Evolutionary conservation across 2,888 invertebrate genomes (phyloP).

Genomic region (Crioceris asparagi): DNA sequence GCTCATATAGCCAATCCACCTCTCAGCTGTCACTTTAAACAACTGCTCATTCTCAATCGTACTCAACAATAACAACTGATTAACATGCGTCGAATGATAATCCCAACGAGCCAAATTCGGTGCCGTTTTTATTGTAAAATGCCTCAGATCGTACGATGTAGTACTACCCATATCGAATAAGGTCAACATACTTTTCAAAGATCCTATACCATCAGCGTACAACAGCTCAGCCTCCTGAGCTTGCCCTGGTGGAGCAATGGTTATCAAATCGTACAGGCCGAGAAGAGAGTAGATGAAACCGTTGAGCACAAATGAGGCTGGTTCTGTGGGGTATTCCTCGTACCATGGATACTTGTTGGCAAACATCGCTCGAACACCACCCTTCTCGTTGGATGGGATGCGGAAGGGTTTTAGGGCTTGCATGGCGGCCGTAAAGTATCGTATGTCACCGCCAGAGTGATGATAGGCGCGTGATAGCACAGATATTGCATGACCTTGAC

Average conservation of each 20-base stretch:
- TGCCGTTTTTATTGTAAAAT: conserved; percentile 78
- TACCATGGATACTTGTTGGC: conserved; percentile 87
- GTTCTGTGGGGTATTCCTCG: conserved; percentile 96
- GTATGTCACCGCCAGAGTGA: conserved; percentile 61
- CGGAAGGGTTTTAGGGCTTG: conserved; percentile 71
- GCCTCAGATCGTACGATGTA: conserved; percentile 91
- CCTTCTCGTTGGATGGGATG: conserved; percentile 53
- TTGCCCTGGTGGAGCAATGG: conserved; percentile 58
- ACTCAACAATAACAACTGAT: conserved; percentile 80
- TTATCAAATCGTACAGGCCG: conserved; percentile 90
- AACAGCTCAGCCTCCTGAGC: conserved; percentile 63
- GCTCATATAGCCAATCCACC: conserved; percentile 93
- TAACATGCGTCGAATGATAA: conserved; percentile 97
- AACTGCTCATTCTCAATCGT: conserved; percentile 78
- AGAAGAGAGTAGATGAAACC: conserved; percentile 96
- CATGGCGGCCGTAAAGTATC: conserved; percentile 73
- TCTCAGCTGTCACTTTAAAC: conserved; percentile 69
- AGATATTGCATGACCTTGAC: conserved; percentile 94
- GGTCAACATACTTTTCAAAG: conserved; percentile 76
- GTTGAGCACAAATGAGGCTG: conserved; percentile 90
- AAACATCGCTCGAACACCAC: conserved; percentile 78
- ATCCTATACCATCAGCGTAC: conserved; percentile 75
- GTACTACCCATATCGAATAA: conserved; percentile 93
- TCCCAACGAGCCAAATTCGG: conserved; percentile 98
- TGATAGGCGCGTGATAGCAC: conserved; percentile 85